These are phyloP conservation scores for Hirundichthys speculiger DNA, from an alignment of 2,113 vertebrate species.

Conservation along the genomic window DNA sequence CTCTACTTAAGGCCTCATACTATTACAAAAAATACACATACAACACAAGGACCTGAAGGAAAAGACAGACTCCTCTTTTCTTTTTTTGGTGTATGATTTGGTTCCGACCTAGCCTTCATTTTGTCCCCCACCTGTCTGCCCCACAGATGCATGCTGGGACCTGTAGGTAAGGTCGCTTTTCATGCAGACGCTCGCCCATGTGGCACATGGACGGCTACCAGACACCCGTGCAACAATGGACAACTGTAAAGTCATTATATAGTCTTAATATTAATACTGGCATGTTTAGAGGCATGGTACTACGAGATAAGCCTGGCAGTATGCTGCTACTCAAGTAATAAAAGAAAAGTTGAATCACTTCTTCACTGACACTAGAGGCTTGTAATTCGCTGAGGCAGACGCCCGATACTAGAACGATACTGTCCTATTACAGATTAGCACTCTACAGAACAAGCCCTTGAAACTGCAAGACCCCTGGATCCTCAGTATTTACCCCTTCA, in stretches of 20 bases:
- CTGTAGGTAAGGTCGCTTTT: slow-evolving; percentile 31
- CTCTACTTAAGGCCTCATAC: slow-evolving; percentile 58
- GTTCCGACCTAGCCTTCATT: slow-evolving; percentile 14
- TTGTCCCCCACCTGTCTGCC: slow-evolving; percentile 11
- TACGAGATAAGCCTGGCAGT: slow-evolving; percentile 32
- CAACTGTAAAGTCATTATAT: slow-evolving; percentile 16
- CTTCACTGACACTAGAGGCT: not conserved
- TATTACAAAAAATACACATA: slow-evolving; percentile 10
- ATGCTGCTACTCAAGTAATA: slow-evolving; percentile 6
- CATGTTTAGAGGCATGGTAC: slow-evolving; percentile 32
- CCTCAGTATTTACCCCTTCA: not conserved
- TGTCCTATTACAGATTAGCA: slow-evolving; percentile 20
- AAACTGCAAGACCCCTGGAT: slow-evolving; percentile 39
- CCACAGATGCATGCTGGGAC: slow-evolving; percentile 72
- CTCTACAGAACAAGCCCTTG: slow-evolving; percentile 55
- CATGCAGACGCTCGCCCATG: slow-evolving; percentile 28
- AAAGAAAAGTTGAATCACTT: slow-evolving; percentile 11
- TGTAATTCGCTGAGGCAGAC: not conserved
- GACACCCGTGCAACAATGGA: slow-evolving; percentile 39
- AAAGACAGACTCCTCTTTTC: slow-evolving; percentile 4
- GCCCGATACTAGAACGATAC: not conserved
- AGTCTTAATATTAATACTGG: slow-evolving; percentile 30
- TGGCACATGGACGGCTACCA: slow-evolving; percentile 26
- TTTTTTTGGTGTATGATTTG: slow-evolving; percentile 6
- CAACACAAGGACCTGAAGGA: slow-evolving; percentile 38